These are phyloP conservation scores for Apostichopus parvimensis DNA, from an alignment of 35 echinoderm and acorn worm genomes.

Conservation along the genomic window DNA sequence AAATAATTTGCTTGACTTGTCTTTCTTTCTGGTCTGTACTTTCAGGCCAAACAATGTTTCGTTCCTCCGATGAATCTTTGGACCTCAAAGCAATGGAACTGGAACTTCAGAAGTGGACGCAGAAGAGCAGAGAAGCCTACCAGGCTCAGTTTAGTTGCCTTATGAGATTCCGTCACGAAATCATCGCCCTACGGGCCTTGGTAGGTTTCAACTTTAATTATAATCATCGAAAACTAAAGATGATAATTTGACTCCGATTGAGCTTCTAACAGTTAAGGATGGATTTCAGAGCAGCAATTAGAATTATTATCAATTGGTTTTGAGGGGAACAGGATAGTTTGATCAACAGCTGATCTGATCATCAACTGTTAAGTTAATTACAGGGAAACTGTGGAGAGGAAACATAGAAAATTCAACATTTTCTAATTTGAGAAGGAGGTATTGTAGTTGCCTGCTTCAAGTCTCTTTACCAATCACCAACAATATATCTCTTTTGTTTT, in stretches of 20 bases:
- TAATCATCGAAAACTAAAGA: no score
- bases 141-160: slow-evolving; percentile 78
- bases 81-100: slow-evolving; percentile 84
- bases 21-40: neutral
- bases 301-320: no score
- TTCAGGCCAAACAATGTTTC: neutral
- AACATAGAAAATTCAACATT: no score
- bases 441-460: neutral
- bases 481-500: neutral
- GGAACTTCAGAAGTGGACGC: slow-evolving; percentile 91
- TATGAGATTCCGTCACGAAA: slow-evolving; percentile 79
- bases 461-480: neutral
- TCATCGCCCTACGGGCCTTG: slow-evolving; percentile 80
- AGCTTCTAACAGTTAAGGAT: no score
- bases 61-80: slow-evolving; percentile 27
- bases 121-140: slow-evolving; percentile 83
- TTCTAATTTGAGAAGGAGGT: no score
- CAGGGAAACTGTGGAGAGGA: no score
- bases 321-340: no score
- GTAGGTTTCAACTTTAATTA: slow-evolving; percentile 29
- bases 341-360: no score
- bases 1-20: neutral
- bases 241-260: no score
- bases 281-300: no score
- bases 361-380: no score